Evolutionary conservation across 2,797 vertebrate species (phyloP), one percentile per base, ranked within the genome.

Genomic region (Anas acuta): DNA sequence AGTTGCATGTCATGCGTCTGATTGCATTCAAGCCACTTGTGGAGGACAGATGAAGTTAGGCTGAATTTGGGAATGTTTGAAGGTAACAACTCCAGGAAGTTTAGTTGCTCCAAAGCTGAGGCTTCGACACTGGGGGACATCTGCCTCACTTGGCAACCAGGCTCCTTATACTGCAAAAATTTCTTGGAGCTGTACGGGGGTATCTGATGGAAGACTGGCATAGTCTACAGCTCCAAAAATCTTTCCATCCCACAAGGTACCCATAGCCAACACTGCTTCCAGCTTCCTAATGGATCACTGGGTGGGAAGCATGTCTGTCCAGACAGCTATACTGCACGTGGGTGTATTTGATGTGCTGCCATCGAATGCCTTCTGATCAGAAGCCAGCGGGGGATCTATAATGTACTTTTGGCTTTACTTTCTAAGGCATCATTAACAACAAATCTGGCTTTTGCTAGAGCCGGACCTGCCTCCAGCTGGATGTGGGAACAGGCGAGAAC

Each of bases 321-420:
- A 91, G 92, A 69, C 84, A 93, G 49, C 72, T 78, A 15, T 47
- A 32, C 84, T 83, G 81, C 84, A 77, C 1, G 76, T 96, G 95
- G 93, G 93, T 88, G 94, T 96, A 92, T 91, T 95, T 97, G 96
- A 92, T 91, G 91, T 94, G 66, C 94, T 96, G 94, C 96, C 95
- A 94, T 89, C 62, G 53, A 92, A 62, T 81, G 72, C 82, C 62
- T 94, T 97, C 89, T 96, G 92, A 96, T 93, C 84, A 92, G 87
- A 87, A 89, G 92, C 96, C 96, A 96, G 62, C 58, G 75, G 70
- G 45, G 92, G 66, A 87, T 92, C 89, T 91, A 72, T 43, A n/a
- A n/a, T 83, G 75, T 47, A 87, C 21, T 75, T 89, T 60, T 94
- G 92, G 91, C 87, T 92, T 94, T 87, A 37, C 86, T 95, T 95